Evolutionary conservation across 2,888 invertebrate genomes (phyloP), one percentile per base, ranked within the genome.

Genomic region (Calliopum simillimum): DNA sequence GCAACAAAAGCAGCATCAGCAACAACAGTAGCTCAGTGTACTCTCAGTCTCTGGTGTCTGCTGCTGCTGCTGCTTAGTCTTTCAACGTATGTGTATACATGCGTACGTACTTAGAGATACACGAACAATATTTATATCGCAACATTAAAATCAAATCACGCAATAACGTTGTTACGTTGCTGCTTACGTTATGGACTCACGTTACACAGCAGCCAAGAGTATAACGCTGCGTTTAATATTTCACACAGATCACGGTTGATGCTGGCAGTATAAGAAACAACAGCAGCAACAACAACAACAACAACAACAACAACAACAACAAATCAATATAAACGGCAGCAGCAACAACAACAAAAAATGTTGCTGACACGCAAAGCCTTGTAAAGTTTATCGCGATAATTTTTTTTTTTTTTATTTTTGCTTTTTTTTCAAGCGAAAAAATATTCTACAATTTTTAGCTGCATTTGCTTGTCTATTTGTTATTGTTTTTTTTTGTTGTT

Each of bases 101-200:
- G 46, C 56, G 33, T 63, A 56, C 11, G 13, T n/a, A n/a, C n/a
- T n/a, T n/a, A n/a, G n/a, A 44, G 41, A 2, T 53, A 68, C 51
- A 64, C 44, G 59, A 67, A 59, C 58, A 67, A 55, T 67, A 72
- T 74, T 68, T 72, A 72, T 72, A 72, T 72, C 72, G 61, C 64
- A 69, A 61, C 72, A 71, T 67, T 68, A 76, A 78, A 76, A 75
- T 73, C 75, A 74, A 75, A 74, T 71, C 75, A 76, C 70, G 73
- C 74, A 73, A 75, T 63, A 74, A 69, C 68, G 69, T 68, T 72
- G 70, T 72, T 70, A 61, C 61, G 56, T 59, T 64, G 67, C 47
- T 58, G 69, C 47, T 62, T 16, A 21, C 25, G 41, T 61, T 67
- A 41, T 16, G 43, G 11, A 43, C 55, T 43, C 55, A 14, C 13